Evolutionary conservation across 1,140 invertebrate species (phyloP), one percentile per base, ranked within the genome.

Genomic region (Leptinotarsa undecemlineata): DNA sequence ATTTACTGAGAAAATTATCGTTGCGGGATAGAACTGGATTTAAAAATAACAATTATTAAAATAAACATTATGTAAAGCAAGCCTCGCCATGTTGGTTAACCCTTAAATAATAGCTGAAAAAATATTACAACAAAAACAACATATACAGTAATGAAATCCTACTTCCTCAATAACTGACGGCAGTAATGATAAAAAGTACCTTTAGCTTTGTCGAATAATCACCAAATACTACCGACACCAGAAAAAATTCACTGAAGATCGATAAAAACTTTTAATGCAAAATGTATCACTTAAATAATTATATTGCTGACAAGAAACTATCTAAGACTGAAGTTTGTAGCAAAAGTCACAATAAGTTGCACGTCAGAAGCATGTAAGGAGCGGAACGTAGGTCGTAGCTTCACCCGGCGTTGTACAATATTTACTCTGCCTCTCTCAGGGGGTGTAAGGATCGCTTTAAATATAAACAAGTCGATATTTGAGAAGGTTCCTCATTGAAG

Each of bases 221-320:
- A 66, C 51, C 75, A 75, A 70, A 72, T 42, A 74, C 61, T 67
- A 68, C 47, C 26, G 33, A 78, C 76, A 75, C 70, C 69, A 74
- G 64, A 72, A 80, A 79, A 83, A 83, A 79, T 77, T 71, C 77
- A 62, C 70, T 26, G 71, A 81, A 84, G 82, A 84, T 84, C 83
- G 81, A 84, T 84, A 84, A 82, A 83, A 82, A 82, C 76, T 83
- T 82, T 84, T 83, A 84, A 84, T 84, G 82, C 80, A 84, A 84
- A 84, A 84, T 81, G 78, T 81, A 77, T 83, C 80, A 79, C 82
- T 83, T 84, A 84, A 84, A 84, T 84, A 84, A 84, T 84, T 84
- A 84, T 84, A 83, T 83, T 82, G 82, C 82, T 80, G 77, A 72
- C 73, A 64, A 74, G 82, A 68, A 77, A 63, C 72, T 72, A 83